Base-by-base conservation (phyloP, 1,140 invertebrate genomes). In the Listronotus oregonensis region DNA sequence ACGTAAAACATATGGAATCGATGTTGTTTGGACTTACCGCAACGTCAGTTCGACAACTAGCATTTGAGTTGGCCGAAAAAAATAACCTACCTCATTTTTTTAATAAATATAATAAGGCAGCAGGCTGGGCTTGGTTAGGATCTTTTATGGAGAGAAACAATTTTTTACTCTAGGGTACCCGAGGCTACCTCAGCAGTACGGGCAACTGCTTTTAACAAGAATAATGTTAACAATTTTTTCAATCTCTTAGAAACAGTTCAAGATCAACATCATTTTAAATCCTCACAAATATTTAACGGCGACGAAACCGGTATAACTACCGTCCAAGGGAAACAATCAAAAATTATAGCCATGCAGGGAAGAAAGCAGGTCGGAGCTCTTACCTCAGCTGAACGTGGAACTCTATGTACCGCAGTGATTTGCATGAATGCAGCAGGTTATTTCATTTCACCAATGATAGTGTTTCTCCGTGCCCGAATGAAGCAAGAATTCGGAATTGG, bases 301-400 rank as follows among this genome's bases (percentile, higher is more conserved):
- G 50, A 54, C 27, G 50, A 54, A 21, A 54, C 54, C 9, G 34
- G 54, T n/a, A 18, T 56, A 10, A 56, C 54, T 12, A 43, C 34
- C 14, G 54, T 56, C 10, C 54, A 56, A 54, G 77, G 80, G 14
- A 80, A 79, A 69, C 77, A 77, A 32, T 40, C 63, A 50, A 81
- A 79, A 68, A 72, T 85, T 56, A 64, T 84, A 14, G 75, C 77
- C 51, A 34, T 37, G 15, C 80, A 75, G 71, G 74, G 77, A 18
- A 61, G 68, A 31, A 78, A 80, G 62, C 77, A 83, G 71, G 73
- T 83, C 8, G 81, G 77, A 18, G 21, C 21, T 27, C 21, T 27
- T 27, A 80, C 77, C 4, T 81, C 78, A 32, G 79, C 75, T 57
- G 82, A 84, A 73, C 71, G 81, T 52, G 81, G 80, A 31, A 74